Conservation (phyloP, 2,797 vertebrate species). For the Morus bassanus region DNA sequence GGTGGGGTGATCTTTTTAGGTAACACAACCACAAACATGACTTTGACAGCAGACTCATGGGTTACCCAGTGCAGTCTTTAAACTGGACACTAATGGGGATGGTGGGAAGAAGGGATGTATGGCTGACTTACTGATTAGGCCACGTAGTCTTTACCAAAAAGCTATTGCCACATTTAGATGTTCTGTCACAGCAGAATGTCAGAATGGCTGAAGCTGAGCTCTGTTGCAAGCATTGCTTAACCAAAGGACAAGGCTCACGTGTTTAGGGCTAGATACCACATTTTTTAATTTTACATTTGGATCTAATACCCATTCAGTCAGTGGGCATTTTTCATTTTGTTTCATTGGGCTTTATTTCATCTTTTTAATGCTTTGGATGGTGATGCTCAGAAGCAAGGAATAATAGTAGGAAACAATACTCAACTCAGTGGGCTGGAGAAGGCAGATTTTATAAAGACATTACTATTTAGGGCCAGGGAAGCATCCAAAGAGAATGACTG, state of each 20-base stretch:
- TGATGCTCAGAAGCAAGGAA: neutral
- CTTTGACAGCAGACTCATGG: neutral
- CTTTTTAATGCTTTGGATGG: neutral
- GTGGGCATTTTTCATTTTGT: neutral
- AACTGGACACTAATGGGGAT: neutral
- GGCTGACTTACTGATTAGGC: neutral
- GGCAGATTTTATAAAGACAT: neutral
- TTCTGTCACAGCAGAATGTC: neutral
- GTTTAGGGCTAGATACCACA: neutral
- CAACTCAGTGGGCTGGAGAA: neutral
- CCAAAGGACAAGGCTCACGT: neutral
- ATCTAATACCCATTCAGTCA: neutral
- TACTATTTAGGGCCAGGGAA: neutral
- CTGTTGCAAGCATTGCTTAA: neutral
- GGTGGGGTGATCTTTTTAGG: neutral
- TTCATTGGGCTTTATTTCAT: neutral
- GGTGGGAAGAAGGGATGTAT: neutral
- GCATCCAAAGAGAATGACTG: neutral
- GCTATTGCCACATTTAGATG: neutral
- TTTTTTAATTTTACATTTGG: neutral
- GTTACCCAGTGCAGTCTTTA: neutral
- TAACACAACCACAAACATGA: neutral
- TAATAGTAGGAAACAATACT: neutral
- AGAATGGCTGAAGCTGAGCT: neutral
- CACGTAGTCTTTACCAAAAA: neutral